A percentile compares a stretch with the other conserved stretches of the same genome.
These are phyloP conservation scores for Seriola quinqueradiata DNA, from an alignment of 2,113 vertebrate species.

Conservation along the genomic window DNA sequence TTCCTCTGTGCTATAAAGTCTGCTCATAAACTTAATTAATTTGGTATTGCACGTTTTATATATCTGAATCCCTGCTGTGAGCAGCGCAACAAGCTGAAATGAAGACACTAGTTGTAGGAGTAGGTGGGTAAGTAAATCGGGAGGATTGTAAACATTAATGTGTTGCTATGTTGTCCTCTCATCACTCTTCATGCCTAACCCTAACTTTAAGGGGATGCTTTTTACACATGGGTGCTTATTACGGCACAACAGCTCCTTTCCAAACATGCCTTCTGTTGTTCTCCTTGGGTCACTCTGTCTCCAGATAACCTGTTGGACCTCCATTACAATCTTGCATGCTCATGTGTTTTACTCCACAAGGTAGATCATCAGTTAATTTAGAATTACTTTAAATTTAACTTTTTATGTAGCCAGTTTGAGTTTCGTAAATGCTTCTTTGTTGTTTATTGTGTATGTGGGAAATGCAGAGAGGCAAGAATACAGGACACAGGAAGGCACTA, in stretches of 20 bases:
- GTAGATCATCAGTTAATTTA: too few relatives aligned
- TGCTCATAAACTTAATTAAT: not conserved
- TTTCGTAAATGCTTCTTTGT: not conserved
- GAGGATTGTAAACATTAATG: not conserved
- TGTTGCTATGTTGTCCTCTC: not conserved
- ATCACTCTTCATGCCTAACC: too few relatives aligned
- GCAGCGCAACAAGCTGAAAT: slow-evolving; percentile 68
- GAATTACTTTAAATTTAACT: not conserved
- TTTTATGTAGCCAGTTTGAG: not conserved
- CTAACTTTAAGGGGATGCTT: too few relatives aligned
- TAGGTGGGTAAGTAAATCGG: slow-evolving; percentile 91
- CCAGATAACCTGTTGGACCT: not conserved
- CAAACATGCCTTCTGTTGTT: not conserved
- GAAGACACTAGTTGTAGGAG: slow-evolving; percentile 89
- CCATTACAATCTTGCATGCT: not conserved
- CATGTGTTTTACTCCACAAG: not conserved
- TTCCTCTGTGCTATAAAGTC: not conserved
- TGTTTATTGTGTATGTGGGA: not conserved
- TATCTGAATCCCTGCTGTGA: not conserved
- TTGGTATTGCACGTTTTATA: not conserved
- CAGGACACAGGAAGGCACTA: not conserved
- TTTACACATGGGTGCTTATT: too few relatives aligned
- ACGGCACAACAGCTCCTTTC: not conserved
- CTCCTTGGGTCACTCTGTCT: not conserved
- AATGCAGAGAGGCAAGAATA: not conserved